phyloP scores from a whole-genome alignment of 2,797 vertebrate genomes.

The Ctenosaura bakeri region DNA sequence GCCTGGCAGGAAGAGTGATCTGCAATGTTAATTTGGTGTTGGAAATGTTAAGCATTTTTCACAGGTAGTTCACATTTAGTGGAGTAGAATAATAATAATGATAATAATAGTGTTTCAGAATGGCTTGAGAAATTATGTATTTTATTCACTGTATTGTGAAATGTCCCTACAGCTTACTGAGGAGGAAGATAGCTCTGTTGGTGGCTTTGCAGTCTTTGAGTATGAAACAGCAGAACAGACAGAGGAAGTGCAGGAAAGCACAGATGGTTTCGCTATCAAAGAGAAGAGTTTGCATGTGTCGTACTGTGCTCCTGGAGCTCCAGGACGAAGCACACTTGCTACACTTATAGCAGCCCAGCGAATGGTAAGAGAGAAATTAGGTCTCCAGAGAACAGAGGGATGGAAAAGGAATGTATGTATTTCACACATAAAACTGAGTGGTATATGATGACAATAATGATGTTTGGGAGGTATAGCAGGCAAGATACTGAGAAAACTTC shows the following conservation, averaged over 20 bases:
- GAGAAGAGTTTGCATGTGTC: constrained; percentile 90
- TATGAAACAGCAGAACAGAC: constrained; percentile 92
- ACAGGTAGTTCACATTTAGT: not conserved
- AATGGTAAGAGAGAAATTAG: constrained; percentile 88
- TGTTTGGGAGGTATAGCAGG: not conserved
- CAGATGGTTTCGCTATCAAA: constrained; percentile 83
- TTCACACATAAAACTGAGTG: not conserved
- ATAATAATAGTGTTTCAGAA: fast-evolving
- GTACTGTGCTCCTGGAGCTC: constrained; percentile 92
- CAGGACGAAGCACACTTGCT: constrained; percentile 94
- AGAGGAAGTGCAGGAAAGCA: constrained; percentile 86
- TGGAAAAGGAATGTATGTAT: not conserved
- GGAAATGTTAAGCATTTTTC: not conserved
- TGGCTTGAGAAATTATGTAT: fast-evolving
- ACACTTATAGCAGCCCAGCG: constrained; percentile 94
- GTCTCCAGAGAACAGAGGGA: not conserved
- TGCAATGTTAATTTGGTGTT: not conserved
- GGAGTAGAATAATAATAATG: not conserved
- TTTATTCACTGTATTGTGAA: constrained; percentile 23
- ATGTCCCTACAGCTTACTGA: constrained; percentile 88
- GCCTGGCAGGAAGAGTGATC: fast-evolving
- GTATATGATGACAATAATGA: not conserved
- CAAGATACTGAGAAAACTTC: not conserved
- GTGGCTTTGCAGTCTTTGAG: constrained; percentile 93
- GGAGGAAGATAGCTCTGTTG: constrained; percentile 89